A percentile compares a stretch with the other conserved stretches of the same genome.
phyloP scores from a whole-genome alignment of 2,797 vertebrate species.

The Vireo griseus region DNA sequence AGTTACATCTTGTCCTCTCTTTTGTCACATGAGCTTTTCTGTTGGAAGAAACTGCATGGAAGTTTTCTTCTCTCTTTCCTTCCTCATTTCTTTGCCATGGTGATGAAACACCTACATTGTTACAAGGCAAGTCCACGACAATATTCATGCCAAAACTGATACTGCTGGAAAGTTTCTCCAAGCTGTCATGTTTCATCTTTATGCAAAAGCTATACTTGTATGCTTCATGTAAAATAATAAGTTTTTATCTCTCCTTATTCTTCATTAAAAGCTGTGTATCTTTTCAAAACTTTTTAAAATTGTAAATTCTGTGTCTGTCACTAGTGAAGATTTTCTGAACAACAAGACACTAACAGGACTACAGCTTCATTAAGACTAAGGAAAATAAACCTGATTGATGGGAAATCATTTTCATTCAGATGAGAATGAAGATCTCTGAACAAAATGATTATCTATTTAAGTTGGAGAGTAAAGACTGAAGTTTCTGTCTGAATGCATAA shows the following conservation, averaged over 20 bases:
- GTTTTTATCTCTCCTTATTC: not conserved
- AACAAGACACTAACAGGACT: not conserved
- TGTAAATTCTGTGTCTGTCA: not conserved
- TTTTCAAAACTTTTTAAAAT: not conserved
- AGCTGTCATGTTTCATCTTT: not conserved
- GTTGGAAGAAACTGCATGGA: not conserved
- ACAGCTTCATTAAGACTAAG: not conserved
- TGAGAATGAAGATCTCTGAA: not conserved
- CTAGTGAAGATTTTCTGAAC: not conserved
- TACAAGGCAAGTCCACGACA: not conserved
- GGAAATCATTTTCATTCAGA: not conserved
- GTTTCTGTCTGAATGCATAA: not conserved
- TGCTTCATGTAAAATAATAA: not conserved
- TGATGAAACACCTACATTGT: not conserved
- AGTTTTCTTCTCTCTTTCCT: not conserved
- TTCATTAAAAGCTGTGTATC: not conserved
- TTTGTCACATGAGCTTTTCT: not conserved
- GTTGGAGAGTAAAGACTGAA: not conserved
- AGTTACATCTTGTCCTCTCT: not conserved
- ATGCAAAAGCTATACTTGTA: not conserved
- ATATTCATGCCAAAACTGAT: not conserved
- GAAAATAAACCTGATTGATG: not conserved
- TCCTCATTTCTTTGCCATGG: not conserved
- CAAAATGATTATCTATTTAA: not conserved
- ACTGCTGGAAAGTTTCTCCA: not conserved